Evolutionary conservation across 2,888 invertebrate genomes (phyloP).

Genomic region (Drosophila koepferae): DNA sequence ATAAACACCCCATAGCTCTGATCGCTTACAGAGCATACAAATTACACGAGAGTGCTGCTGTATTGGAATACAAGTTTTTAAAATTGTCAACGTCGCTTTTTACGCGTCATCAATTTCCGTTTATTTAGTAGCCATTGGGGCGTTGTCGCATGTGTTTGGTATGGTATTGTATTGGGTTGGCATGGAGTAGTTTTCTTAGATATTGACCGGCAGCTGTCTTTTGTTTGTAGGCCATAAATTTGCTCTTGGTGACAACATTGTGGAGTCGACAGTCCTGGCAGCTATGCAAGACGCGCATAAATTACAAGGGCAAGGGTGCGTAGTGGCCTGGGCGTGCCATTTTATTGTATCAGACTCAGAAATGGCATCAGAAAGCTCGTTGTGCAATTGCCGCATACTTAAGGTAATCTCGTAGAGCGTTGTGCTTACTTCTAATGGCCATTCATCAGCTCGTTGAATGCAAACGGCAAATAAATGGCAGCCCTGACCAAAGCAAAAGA

Average conservation of each 20-base stretch:
- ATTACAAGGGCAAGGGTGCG: slow-evolving; percentile 57
- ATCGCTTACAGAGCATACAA: slow-evolving; percentile 34
- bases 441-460: slow-evolving; percentile 79
- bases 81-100: slow-evolving; percentile 75
- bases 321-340: slow-evolving; percentile 43
- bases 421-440: slow-evolving; percentile 78
- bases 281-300: slow-evolving; percentile 64
- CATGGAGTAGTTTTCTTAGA: slow-evolving; percentile 54
- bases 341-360: slow-evolving; percentile 67
- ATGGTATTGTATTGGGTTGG: neutral
- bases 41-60: slow-evolving; percentile 23
- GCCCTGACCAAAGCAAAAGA: slow-evolving; percentile 18
- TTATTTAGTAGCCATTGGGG: slow-evolving; percentile 73
- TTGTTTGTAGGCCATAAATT: slow-evolving; percentile 75
- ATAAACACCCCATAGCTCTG: slow-evolving; percentile 5
- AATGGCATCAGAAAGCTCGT: slow-evolving; percentile 67
- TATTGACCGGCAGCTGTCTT: slow-evolving; percentile 63
- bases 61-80: slow-evolving; percentile 65
- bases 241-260: slow-evolving; percentile 23
- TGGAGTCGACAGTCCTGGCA: slow-evolving; percentile 32
- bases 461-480: slow-evolving; percentile 78
- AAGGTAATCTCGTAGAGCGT: slow-evolving; percentile 75
- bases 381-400: slow-evolving; percentile 79
- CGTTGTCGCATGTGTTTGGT: slow-evolving; percentile 33
- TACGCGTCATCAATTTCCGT: slow-evolving; percentile 76